These are phyloP conservation scores for Numenius phaeopus DNA, from an alignment of 2,797 vertebrate species.

Conservation along the genomic window DNA sequence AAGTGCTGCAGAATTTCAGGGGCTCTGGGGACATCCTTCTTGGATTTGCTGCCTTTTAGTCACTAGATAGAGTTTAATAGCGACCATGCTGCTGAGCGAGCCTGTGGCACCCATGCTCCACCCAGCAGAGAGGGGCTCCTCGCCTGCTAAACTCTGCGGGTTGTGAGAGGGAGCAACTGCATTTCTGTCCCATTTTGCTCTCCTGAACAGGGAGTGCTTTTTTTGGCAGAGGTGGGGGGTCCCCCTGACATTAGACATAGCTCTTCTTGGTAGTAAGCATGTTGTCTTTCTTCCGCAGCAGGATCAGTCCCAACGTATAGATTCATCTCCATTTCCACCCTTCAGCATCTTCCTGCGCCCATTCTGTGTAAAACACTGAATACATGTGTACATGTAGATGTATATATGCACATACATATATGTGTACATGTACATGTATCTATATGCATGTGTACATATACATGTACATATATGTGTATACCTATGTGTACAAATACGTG, in stretches of 20 bases:
- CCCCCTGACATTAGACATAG: background rate
- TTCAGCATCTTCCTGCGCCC: background rate
- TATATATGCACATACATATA: no score
- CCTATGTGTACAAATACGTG: rapidly evolving
- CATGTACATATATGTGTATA: background rate
- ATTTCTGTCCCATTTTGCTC: background rate
- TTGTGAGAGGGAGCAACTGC: background rate
- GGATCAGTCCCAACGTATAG: background rate
- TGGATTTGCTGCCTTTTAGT: background rate
- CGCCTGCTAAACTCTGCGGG: background rate
- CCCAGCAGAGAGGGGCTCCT: background rate
- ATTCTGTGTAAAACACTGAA: background rate
- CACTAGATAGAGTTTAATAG: background rate
- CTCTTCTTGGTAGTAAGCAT: background rate
- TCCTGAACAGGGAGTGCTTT: background rate
- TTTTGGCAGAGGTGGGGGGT: background rate
- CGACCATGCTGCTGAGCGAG: background rate
- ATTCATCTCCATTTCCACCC: background rate
- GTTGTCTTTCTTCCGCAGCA: background rate
- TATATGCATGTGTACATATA: background rate
- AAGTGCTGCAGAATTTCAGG: background rate
- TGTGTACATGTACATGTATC: background rate
- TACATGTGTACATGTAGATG: rapidly evolving
- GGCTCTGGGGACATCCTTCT: background rate
- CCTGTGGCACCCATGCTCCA: background rate